Evolutionary conservation across 2,113 vertebrate species (phyloP), one percentile per base, ranked within the genome.

Genomic region (Erythrocercus mccallii): DNA sequence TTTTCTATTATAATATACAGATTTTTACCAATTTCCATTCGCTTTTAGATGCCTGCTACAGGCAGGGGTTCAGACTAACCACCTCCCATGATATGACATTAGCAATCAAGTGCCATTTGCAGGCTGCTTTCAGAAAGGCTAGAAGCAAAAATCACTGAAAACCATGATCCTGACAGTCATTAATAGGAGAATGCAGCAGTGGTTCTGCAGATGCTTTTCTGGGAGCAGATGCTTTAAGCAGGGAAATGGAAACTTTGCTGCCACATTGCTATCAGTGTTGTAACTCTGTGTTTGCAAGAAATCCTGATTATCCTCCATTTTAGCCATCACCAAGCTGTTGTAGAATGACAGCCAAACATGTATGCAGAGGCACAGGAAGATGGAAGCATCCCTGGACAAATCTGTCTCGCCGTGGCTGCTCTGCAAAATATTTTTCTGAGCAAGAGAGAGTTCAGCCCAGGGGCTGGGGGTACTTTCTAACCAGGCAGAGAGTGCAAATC

Each of bases 61-160:
- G 86, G 62, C 60, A 94, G 57, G 61, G n/a, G 57, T 81, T 91
- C 60, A 77, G 76, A 61, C 40, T 50, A 73, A 53, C 74, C 82
- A 70, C 45, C 28, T 90, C 66, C 88, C 76, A 42, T 24, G 71
- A 87, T 37, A 38, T 56, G 78, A 71, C 38, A 71, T 72, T 50
- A 85, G 62, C 66, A 80, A 85, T 72, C 78, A 79, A 93, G 62
- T 64, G 62, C 57, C 74, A 72, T 93, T 96, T 95, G 57, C 74
- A 87, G 74, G 58, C 48, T 82, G 45, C 71, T 94, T 82, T 90
- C 90, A 83, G 68, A 72, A 82, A 61, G 25, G 16, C 71, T 71
- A 45, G 62, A 56, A 71, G 61, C 20, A 84, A 79, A 85, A 94
- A 91, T 56, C 82, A 72, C 62, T n/a, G n/a, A 92, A 85, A 90